Conservation (phyloP, 2,797 vertebrate species). For the Menidia menidia region DNA sequence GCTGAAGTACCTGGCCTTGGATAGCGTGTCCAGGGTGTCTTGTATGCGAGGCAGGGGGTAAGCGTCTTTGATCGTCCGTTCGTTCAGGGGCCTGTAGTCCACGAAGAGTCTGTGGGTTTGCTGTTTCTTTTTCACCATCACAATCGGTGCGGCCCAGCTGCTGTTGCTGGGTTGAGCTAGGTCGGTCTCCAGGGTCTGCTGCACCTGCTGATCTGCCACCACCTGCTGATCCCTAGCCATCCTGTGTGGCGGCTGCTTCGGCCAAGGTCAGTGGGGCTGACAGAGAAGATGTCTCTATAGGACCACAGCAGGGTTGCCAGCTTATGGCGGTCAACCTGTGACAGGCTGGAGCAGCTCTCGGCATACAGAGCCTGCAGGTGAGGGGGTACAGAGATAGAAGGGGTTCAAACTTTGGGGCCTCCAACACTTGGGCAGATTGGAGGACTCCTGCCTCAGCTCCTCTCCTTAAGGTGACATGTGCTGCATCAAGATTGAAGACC, state of each 20-base stretch:
- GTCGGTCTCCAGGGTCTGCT: constrained; percentile 20
- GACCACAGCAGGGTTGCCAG: too few relatives aligned
- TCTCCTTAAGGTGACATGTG: too few relatives aligned
- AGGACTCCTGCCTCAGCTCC: too few relatives aligned
- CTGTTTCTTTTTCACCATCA: constrained; percentile 39
- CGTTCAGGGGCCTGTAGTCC: constrained; percentile 6
- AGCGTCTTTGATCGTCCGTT: constrained; percentile 10
- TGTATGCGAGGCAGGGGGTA: constrained; percentile 15
- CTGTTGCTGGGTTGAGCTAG: constrained; percentile 31
- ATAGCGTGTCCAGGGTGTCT: constrained; percentile 7
- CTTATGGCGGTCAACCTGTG: too few relatives aligned
- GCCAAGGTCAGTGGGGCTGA: too few relatives aligned
- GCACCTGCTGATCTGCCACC: constrained; percentile 28
- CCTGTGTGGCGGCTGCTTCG: constrained; percentile 10
- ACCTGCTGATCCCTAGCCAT: constrained; percentile 36
- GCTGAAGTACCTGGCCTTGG: constrained; percentile 12
- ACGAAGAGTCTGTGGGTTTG: background rate
- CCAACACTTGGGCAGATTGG: too few relatives aligned
- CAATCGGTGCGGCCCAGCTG: constrained; percentile 33
- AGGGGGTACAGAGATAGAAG: too few relatives aligned
- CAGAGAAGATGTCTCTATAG: too few relatives aligned
- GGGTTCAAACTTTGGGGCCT: too few relatives aligned
- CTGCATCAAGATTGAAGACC: too few relatives aligned
- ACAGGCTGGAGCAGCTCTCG: too few relatives aligned
- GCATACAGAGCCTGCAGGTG: too few relatives aligned